Base-by-base conservation (phyloP, 2,797 vertebrate genomes). In the Fratercula arctica region DNA sequence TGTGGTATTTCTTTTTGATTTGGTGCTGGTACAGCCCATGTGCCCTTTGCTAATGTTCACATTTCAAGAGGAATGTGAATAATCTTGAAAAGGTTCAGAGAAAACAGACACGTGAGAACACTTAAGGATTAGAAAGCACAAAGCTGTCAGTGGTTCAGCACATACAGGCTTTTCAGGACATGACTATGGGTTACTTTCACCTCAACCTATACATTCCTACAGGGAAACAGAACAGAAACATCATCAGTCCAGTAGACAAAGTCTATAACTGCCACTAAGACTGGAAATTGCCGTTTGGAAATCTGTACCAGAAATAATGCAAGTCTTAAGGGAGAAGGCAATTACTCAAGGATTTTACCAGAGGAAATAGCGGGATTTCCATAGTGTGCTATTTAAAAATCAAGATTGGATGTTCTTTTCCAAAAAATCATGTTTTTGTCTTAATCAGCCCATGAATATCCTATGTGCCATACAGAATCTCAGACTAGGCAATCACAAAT, bases 401-500 rank as follows among this genome's bases (percentile, higher is more conserved):
- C 50, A 80, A 51, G 68, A 77, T 26, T 14, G 35, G 68, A 37
- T 75, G 16, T 78, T 85, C 26, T 68, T 74, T 83, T 83, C 45
- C 66, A 57, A 92, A 93, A 87, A 80, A 21, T 3, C 25, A 16
- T 2, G 10, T 5, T 93, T 82, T 87, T 45, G 16, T 46, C 88
- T 90, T 79, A 53, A 81, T 78, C 50, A 82, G 51, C 21, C 56
- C 39, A 76, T 51, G 31, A 78, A 88, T 84, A 93, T 82, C 33
- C 59, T 57, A 4, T 41, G 21, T 68, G 56, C 87, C 64, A 87
- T 21, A 91, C 7, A 89, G 43, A 72, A 89, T 53, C n/a, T 92
- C 60, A 83, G 37, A 73, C n/a, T 16, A 85, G 59, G 57, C 75
- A 74, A 95, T 61, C 81, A 78, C 29, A 93, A n/a, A 87, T 74